Conservation (phyloP, 2,797 vertebrate species). For the Aulostomus chinensis region DNA sequence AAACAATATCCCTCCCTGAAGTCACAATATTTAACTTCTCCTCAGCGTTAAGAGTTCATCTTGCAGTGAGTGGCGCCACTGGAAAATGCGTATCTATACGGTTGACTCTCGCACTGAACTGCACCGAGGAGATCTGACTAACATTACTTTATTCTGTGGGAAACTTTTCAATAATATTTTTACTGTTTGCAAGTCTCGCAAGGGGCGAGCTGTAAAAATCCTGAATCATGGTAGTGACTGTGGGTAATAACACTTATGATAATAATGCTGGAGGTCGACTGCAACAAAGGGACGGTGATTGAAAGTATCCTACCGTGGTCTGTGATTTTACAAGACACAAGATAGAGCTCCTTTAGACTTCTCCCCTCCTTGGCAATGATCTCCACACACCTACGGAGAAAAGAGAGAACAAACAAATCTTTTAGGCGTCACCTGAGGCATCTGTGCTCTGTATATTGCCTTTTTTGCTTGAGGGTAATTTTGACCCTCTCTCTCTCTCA, state of each 20-base stretch:
- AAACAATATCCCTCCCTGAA: too few species aligned
- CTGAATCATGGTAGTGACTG: conserved; percentile 47
- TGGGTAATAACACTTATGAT: conserved; percentile 57
- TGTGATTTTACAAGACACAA: conserved; percentile 99
- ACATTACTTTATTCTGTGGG: conserved; percentile 38
- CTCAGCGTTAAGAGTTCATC: too few species aligned
- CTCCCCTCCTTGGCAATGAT: conserved; percentile 97
- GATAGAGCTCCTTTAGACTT: conserved; percentile 95
- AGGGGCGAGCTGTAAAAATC: conserved; percentile 53
- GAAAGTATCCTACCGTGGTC: conserved; percentile 88
- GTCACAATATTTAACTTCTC: too few species aligned
- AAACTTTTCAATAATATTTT: conserved; percentile 74
- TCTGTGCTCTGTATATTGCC: conserved; percentile 6
- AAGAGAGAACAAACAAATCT: conserved; percentile 42
- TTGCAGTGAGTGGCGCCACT: too few species aligned
- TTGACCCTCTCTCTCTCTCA: too few species aligned
- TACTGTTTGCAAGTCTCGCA: conserved; percentile 60
- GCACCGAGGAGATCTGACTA: conserved; percentile 24
- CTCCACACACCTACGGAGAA: conserved; percentile 93
- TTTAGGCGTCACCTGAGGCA: conserved; percentile 38
- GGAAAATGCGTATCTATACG: too few species aligned
- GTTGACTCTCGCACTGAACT: too few species aligned
- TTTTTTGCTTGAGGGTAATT: conserved; percentile 29
- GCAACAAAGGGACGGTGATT: conserved; percentile 63
- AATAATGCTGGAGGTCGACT: conserved; percentile 54